A percentile compares a stretch with the other conserved stretches of the same genome.
phyloP scores from a whole-genome alignment of 2,113 vertebrate genomes.

The Gambusia holbrooki region DNA sequence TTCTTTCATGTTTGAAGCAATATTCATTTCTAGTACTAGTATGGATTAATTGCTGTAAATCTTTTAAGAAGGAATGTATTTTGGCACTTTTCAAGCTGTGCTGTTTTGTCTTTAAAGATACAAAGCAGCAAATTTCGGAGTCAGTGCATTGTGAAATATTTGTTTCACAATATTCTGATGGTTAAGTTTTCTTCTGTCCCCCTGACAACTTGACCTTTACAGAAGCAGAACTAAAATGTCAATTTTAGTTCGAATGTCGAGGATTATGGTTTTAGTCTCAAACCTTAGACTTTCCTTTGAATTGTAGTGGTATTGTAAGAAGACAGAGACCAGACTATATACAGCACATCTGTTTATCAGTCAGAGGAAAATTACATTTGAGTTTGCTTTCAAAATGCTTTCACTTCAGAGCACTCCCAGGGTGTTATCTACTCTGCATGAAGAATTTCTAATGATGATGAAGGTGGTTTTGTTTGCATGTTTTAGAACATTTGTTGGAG shows the following conservation, averaged over 20 bases:
- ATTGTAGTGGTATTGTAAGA: background rate
- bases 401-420: background rate
- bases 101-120: conserved; percentile 4
- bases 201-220: conserved; percentile 17
- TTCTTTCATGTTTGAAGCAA: conserved; percentile 33
- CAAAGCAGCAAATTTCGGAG: background rate
- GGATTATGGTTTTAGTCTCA: background rate
- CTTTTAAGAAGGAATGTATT: conserved; percentile 22
- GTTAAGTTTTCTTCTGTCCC: conserved; percentile 1
- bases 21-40: conserved; percentile 14
- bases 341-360: background rate
- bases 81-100: conserved; percentile 10
- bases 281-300: background rate
- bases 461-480: background rate
- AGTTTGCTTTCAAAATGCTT: conserved; percentile 13
- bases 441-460: background rate
- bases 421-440: background rate
- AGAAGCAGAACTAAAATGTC: conserved; percentile 11
- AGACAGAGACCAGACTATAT: background rate
- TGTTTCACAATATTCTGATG: background rate
- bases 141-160: background rate
- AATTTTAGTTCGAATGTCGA: conserved; percentile 13
- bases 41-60: conserved; percentile 19
- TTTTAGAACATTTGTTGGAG: background rate
- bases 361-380: background rate